Conservation (phyloP, 2,888 invertebrate species). For the Idaea biselata region DNA sequence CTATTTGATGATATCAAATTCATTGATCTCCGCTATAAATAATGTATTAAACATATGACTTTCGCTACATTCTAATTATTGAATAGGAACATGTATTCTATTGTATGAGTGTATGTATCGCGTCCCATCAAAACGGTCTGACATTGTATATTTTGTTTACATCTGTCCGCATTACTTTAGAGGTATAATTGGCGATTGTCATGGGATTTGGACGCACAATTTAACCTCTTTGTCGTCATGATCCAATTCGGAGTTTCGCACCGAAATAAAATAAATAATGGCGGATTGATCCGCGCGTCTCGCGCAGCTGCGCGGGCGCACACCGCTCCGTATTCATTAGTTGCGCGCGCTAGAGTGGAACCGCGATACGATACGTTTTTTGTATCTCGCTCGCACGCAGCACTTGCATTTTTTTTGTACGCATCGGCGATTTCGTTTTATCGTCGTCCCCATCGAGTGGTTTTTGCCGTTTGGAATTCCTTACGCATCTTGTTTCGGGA, state of each 20-base stretch:
- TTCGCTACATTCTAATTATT: conserved; percentile 18
- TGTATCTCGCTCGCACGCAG: conserved; percentile 75
- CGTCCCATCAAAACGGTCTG: conserved; percentile 38
- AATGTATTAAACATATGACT: conserved; percentile 25
- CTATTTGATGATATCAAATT: conserved; percentile 47
- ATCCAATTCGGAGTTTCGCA: conserved; percentile 76
- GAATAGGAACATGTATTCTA: conserved; percentile 17
- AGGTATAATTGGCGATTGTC: conserved; percentile 65
- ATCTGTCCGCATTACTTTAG: conserved; percentile 71
- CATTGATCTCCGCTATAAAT: conserved; percentile 30
- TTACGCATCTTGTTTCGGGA: conserved; percentile 70
- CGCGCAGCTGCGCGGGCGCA: conserved; percentile 72
- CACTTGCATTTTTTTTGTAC: conserved; percentile 72
- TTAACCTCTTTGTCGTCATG: conserved; percentile 76
- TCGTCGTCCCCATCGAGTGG: conserved; percentile 74
- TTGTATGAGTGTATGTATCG: conserved; percentile 28
- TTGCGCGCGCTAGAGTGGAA: conserved; percentile 75
- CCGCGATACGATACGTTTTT: conserved; percentile 77
- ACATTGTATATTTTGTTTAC: conserved; percentile 69
- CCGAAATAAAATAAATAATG: conserved; percentile 79
- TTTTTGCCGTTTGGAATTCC: conserved; percentile 75
- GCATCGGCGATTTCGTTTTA: conserved; percentile 78
- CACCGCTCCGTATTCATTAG: conserved; percentile 62
- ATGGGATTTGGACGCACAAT: conserved; percentile 78
- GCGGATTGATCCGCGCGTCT: conserved; percentile 58